Percentiles rank a stretch among this genome's conserved stretches.
These are phyloP conservation scores for Telmatherina bonti DNA, from an alignment of 2,797 vertebrate species.

Conservation along the genomic window DNA sequence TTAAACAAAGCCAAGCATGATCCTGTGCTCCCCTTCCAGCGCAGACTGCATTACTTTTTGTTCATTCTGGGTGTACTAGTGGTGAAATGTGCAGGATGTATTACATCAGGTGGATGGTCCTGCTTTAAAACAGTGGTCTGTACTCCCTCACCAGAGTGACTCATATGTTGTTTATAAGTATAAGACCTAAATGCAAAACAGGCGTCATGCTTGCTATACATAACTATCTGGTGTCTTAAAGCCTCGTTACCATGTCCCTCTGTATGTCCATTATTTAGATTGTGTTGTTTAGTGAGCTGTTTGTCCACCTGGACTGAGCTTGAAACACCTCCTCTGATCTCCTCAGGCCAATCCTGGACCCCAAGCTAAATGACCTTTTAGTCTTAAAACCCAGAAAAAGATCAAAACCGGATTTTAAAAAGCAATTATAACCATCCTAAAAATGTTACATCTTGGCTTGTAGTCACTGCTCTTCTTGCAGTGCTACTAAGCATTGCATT, in stretches of 20 bases:
- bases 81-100: not conserved
- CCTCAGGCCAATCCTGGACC: too few species aligned
- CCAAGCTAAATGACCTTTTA: not conserved
- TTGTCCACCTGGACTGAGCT: not conserved
- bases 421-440: not conserved
- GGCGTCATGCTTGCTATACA: constrained; percentile 11
- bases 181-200: constrained; percentile 3
- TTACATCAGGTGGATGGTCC: too few species aligned
- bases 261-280: not conserved
- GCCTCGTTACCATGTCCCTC: constrained; percentile 1
- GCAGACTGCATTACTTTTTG: not conserved
- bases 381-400: not conserved
- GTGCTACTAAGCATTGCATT: constrained; percentile 75
- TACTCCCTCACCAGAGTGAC: too few species aligned
- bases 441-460: too few species aligned
- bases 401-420: not conserved
- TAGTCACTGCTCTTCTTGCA: constrained; percentile 38
- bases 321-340: not conserved
- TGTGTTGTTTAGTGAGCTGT: too few species aligned
- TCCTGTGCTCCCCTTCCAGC: not conserved
- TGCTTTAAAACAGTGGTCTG: too few species aligned
- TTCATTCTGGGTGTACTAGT: not conserved
- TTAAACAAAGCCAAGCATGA: not conserved
- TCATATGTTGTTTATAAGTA: not conserved
- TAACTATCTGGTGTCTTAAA: constrained; percentile 1